These are phyloP conservation scores for Tenualosa ilisha DNA, from an alignment of 2,797 vertebrate species.

Conservation along the genomic window DNA sequence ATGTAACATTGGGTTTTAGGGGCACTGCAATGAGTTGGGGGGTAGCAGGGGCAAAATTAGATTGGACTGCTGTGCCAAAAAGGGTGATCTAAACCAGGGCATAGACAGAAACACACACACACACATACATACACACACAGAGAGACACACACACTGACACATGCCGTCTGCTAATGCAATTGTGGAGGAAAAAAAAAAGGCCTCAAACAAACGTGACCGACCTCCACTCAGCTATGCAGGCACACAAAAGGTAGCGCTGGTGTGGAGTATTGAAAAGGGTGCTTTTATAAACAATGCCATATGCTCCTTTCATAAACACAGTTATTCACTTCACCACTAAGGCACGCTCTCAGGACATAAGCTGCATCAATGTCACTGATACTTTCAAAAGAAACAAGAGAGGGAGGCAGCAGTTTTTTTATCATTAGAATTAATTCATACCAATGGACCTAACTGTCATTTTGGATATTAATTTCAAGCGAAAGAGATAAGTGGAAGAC, in stretches of 20 bases:
- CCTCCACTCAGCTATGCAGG: constrained; percentile 31
- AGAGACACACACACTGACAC: constrained; percentile 24
- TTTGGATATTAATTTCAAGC: not conserved
- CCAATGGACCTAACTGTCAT: not conserved
- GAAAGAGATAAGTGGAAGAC: constrained; percentile 3
- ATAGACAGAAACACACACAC: constrained; percentile 4
- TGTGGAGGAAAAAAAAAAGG: constrained; percentile 25
- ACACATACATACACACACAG: constrained; percentile 21
- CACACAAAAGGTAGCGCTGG: constrained; percentile 32
- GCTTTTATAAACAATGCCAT: constrained; percentile 30
- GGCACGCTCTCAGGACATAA: constrained; percentile 30
- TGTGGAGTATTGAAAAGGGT: not conserved
- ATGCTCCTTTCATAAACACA: constrained; percentile 40
- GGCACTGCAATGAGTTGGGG: constrained; percentile 26
- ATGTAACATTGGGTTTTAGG: not conserved
- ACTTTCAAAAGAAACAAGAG: not conserved
- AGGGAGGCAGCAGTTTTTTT: not conserved
- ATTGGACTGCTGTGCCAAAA: constrained; percentile 40
- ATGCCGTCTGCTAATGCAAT: constrained; percentile 37
- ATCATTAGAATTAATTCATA: not conserved
- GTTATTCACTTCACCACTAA: constrained; percentile 25
- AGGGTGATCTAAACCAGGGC: constrained; percentile 44
- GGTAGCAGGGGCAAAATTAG: constrained; percentile 39
- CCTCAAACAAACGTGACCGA: constrained; percentile 31
- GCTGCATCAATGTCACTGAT: not conserved